A percentile compares a stretch with the other conserved stretches of the same genome.
These are phyloP conservation scores for Solea solea DNA, from an alignment of 2,113 vertebrate genomes.

Conservation along the genomic window DNA sequence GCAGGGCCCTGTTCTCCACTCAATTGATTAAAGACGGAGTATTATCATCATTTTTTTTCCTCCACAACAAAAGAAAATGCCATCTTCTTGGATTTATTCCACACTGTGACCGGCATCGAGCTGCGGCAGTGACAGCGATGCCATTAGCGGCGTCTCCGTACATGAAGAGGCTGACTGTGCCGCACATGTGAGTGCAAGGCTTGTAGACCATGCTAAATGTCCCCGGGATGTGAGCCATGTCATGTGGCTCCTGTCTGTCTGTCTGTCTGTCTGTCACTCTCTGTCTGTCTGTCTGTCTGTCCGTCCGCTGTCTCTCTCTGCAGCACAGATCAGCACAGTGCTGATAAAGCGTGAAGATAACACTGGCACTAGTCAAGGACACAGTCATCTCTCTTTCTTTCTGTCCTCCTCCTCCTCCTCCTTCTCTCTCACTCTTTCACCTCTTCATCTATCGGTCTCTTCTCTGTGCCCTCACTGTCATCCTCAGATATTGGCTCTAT, in stretches of 20 bases:
- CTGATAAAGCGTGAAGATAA: conserved; percentile 67
- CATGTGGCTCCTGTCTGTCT: conserved; percentile 36
- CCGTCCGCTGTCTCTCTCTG: conserved; percentile 46
- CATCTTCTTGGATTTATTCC: conserved; percentile 46
- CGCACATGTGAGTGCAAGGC: conserved; percentile 38
- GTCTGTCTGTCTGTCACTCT: conserved; percentile 26
- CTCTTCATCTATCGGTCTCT: conserved; percentile 26
- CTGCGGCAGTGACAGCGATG: conserved; percentile 42
- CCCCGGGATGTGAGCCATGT: conserved; percentile 60
- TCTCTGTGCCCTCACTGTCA: conserved; percentile 8
- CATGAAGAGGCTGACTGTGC: conserved; percentile 32
- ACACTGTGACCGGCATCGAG: conserved; percentile 31
- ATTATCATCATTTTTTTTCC: conserved; percentile 15
- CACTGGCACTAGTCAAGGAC: conserved; percentile 62
- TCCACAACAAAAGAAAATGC: conserved; percentile 38
- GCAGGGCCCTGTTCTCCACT: conserved; percentile 18
- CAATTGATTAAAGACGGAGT: conserved; percentile 47
- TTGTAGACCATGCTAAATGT: conserved; percentile 66
- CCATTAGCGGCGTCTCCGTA: conserved; percentile 35
- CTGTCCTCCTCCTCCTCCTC: too few species aligned
- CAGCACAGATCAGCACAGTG: conserved; percentile 52
- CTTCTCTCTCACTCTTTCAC: conserved; percentile 10
- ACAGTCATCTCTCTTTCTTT: conserved; percentile 42
- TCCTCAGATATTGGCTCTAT: too few species aligned
- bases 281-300: conserved; percentile 39